phyloP scores from a whole-genome alignment of 2,113 vertebrate genomes.

The Centropus bengalensis region DNA sequence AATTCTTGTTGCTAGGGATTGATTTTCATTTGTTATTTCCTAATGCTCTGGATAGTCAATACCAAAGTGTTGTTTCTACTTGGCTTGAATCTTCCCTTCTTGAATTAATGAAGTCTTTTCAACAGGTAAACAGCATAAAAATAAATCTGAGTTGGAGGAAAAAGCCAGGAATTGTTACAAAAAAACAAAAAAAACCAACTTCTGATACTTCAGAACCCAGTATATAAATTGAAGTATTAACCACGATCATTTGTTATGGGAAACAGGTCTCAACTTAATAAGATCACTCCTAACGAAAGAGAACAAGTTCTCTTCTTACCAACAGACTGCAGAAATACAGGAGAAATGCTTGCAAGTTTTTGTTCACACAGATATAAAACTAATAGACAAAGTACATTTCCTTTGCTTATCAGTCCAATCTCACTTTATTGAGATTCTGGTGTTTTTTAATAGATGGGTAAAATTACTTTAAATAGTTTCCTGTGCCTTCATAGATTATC shows the following conservation, averaged over 20 bases:
- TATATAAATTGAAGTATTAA: not conserved
- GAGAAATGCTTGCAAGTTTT: not conserved
- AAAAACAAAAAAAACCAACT: not conserved
- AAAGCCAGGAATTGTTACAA: not conserved
- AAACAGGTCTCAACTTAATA: not conserved
- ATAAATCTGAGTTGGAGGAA: not conserved
- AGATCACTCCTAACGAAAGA: not conserved
- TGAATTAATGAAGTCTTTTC: conserved; percentile 8
- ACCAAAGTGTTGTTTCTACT: not conserved
- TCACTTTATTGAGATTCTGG: not conserved
- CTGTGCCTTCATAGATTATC: not conserved
- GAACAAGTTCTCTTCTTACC: not conserved
- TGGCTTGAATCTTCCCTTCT: not conserved
- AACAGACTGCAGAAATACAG: not conserved
- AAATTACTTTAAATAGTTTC: not conserved
- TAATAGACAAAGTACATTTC: not conserved
- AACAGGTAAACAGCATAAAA: not conserved
- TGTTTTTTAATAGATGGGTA: conserved; percentile 13
- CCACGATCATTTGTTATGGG: not conserved
- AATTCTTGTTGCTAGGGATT: not conserved
- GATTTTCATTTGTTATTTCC: conserved; percentile 24
- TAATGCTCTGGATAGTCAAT: not conserved
- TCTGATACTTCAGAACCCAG: not conserved
- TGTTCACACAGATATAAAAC: conserved; percentile 22
- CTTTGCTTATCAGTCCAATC: not conserved